Conservation (phyloP, 1,140 invertebrate species). For the Belonocnema kinseyi region DNA sequence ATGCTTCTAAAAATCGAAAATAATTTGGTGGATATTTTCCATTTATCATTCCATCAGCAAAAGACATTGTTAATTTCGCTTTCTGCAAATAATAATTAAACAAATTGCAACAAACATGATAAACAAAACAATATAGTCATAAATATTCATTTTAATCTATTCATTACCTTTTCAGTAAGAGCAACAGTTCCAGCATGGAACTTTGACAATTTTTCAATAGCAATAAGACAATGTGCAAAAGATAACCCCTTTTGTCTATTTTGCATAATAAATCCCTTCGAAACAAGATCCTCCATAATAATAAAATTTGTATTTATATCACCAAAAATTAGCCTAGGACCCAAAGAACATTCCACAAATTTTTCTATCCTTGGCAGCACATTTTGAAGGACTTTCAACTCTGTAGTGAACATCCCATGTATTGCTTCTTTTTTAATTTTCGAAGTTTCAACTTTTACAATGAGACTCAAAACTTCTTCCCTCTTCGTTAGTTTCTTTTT, state of each 20-base stretch:
- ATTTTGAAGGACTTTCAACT: neutral
- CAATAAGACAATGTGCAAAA: neutral
- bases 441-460: neutral
- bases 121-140: no score
- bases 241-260: neutral
- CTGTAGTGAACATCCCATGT: neutral
- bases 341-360: neutral
- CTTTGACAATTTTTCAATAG: constrained; percentile 16
- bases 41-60: constrained; percentile 12
- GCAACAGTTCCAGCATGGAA: constrained; percentile 13
- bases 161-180: neutral
- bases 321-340: neutral
- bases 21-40: constrained; percentile 2
- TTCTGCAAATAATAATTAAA: neutral
- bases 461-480: neutral
- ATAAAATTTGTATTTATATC: constrained; percentile 20
- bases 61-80: neutral
- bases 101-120: neutral
- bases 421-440: neutral
- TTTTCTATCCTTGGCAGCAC: constrained; percentile 2
- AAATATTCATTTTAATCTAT: no score
- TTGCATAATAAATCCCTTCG: neutral
- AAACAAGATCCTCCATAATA: neutral
- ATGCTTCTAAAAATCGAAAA: constrained; percentile 10
- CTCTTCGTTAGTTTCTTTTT: neutral